Evolutionary conservation across 2,797 vertebrate genomes (phyloP), one percentile per base, ranked within the genome.

Genomic region (Acrossocheilus wenchowensis): DNA sequence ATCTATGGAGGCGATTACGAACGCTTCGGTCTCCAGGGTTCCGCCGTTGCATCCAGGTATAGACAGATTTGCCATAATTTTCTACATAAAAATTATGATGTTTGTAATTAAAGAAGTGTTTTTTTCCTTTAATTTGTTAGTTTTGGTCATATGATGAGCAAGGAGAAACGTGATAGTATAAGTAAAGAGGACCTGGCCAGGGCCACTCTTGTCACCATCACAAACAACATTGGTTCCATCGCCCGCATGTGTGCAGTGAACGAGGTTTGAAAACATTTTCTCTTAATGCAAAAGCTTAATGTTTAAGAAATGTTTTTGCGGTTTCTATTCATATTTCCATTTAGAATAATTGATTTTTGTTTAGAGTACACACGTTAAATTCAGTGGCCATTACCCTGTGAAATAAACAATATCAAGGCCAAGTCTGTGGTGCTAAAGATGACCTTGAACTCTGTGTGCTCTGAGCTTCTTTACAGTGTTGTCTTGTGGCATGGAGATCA

Each of bases 401-500:
- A 50, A 4, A n/a, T 39, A 54, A 52, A 48, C 6, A 11, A 41
- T 83, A 75, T 57, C 19, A 45, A 57, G 36, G 66, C 30, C 19
- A 50, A 30, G n/a, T 82, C 48, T 5, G 5, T 71, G 66, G 14
- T 41, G 36, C 9, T 23, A 26, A 72, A 39, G 66, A 74, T 62
- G 64, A 26, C 17, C 17, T 73, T 72, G 30, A 54, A 62, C 84
- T 89, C 96, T 96, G 95, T 95, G 92, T 96, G 95, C 96, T 97
- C 96, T 97, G 94, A 96, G 97, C 97, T 97, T 97, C 97, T 97
- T 97, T 97, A 97, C 97, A 97, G 96, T 97, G 97, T 97, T 97
- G 97, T 96, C 97, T 97, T 97, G 97, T 97, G 95, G 95, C 95
- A 95, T 97, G 96, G 96, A 97, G 96, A 97, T 97, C 97, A 97